These are phyloP conservation scores for Cyphomyrus discorhynchus DNA, from an alignment of 2,113 vertebrate species.

Conservation along the genomic window DNA sequence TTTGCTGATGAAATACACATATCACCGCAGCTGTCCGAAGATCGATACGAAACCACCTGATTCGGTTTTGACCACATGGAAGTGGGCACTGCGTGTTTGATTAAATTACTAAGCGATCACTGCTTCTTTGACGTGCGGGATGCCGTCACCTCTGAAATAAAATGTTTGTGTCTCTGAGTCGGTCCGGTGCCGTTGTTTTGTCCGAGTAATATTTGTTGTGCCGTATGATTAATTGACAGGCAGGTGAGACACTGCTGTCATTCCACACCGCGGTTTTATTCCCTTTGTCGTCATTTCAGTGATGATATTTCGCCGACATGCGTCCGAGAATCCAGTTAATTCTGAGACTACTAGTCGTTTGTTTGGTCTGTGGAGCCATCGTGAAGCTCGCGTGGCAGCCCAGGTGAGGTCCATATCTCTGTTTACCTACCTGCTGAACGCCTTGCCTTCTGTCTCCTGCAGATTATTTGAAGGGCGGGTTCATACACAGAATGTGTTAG, in stretches of 20 bases:
- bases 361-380: neutral
- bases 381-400: neutral
- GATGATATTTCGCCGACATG: neutral
- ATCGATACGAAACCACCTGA: neutral
- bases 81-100: neutral
- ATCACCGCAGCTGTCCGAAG: neutral
- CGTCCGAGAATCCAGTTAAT: neutral
- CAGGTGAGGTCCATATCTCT: neutral
- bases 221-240: neutral
- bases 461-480: neutral
- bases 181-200: neutral
- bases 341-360: neutral
- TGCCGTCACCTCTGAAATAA: neutral
- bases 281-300: neutral
- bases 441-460: neutral
- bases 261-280: neutral
- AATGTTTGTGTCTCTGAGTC: neutral
- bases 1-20: neutral
- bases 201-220: neutral
- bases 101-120: neutral
- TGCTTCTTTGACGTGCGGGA: neutral
- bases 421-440: neutral
- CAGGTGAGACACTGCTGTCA: neutral
- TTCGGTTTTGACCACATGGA: neutral
- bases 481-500: neutral